phyloP scores from a whole-genome alignment of 2,113 vertebrate genomes.

The Naja naja region DNA sequence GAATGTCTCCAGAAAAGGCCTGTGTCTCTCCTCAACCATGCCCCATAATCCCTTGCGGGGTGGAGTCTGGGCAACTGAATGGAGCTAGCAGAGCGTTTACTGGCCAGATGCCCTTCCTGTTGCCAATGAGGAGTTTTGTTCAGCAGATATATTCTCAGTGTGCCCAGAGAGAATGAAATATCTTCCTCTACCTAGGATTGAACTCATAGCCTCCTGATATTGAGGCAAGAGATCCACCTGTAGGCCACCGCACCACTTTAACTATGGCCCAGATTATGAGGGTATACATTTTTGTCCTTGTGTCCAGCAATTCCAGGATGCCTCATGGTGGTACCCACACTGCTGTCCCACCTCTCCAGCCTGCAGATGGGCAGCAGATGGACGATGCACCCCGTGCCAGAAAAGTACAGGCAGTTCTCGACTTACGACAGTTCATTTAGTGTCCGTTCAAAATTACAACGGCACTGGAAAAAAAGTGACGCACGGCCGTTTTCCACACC shows the following conservation, averaged over 20 bases:
- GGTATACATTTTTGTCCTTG: not conserved
- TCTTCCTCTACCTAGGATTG: too few relatives aligned
- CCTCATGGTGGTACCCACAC: not conserved
- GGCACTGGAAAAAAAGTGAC: not conserved
- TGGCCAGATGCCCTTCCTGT: too few relatives aligned
- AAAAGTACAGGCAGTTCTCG: not conserved
- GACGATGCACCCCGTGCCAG: not conserved
- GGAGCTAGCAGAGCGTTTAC: too few relatives aligned
- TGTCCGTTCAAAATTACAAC: not conserved
- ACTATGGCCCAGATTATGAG: not conserved
- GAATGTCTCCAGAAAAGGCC: not conserved
- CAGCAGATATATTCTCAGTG: too few relatives aligned
- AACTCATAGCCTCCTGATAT: too few relatives aligned
- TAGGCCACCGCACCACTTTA: too few relatives aligned
- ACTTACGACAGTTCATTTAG: not conserved
- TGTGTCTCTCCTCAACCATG: not conserved
- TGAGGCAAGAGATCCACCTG: too few relatives aligned
- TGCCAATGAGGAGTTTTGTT: too few relatives aligned
- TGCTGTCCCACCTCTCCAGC: not conserved
- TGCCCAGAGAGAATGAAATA: too few relatives aligned
- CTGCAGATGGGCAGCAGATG: not conserved
- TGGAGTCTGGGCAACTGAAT: too few relatives aligned
- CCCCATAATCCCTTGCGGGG: too few relatives aligned
- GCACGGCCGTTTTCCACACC: not conserved
- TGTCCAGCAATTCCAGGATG: not conserved